Evolutionary conservation across 92 coral and sea anemone species (phyloP).

Genomic region (Nematostella vectensis): DNA sequence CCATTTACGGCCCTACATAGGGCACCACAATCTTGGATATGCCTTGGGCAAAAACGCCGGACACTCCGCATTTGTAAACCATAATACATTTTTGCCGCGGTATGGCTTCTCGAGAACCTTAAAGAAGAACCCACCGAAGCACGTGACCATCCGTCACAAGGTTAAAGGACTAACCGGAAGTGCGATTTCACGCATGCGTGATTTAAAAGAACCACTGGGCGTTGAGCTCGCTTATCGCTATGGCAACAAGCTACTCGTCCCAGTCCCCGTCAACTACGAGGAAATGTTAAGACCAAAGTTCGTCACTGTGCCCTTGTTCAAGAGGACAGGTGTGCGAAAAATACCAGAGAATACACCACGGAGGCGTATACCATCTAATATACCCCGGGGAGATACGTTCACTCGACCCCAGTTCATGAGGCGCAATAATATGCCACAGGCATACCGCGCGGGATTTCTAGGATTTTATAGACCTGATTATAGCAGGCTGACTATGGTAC

Average conservation of each 20-base stretch:
- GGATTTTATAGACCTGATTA: too few relatives aligned
- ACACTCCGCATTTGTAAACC: neutral
- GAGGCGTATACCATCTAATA: too few relatives aligned
- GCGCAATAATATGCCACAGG: too few relatives aligned
- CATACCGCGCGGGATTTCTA: too few relatives aligned
- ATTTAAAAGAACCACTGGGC: slow-evolving; percentile 14
- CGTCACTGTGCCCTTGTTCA: slow-evolving; percentile 25
- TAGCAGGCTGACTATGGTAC: too few relatives aligned
- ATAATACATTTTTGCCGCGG: too few relatives aligned
- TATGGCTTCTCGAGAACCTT: neutral
- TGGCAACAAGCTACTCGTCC: slow-evolving; percentile 26
- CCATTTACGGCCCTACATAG: neutral
- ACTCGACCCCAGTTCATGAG: too few relatives aligned
- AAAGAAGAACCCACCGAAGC: neutral
- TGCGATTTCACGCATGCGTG: neutral
- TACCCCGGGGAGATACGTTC: too few relatives aligned
- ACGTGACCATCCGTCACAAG: neutral
- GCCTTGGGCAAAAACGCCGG: neutral
- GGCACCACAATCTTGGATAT: neutral
- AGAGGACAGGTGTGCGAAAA: too few relatives aligned
- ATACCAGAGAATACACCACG: too few relatives aligned
- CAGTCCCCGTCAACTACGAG: slow-evolving; percentile 14
- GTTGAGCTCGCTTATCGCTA: slow-evolving; percentile 28
- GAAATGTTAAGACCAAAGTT: slow-evolving; percentile 10
- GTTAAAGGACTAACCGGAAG: neutral